Base-by-base conservation (phyloP, 2,888 invertebrate genomes). In the Aethes cnicana region DNA sequence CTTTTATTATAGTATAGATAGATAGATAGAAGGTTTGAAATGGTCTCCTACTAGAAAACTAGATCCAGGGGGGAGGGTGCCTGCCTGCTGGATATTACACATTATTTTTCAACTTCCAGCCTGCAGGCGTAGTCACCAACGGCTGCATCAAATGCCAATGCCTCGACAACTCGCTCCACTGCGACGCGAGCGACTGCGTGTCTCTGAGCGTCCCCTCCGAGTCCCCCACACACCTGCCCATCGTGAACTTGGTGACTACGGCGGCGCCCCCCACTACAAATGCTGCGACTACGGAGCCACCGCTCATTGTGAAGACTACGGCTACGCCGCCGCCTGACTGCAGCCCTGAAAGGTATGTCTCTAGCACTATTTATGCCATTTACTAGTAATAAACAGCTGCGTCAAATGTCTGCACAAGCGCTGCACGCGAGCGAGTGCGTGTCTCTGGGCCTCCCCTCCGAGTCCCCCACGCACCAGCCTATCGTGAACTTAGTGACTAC, bases 61-160 rank as follows among this genome's bases (percentile, higher is more conserved):
- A n/a, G n/a, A n/a, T n/a, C n/a, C n/a, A n/a, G n/a, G n/a, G n/a
- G n/a, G n/a, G n/a, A n/a, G n/a, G n/a, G n/a, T n/a, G n/a, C n/a
- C n/a, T n/a, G n/a, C n/a, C n/a, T n/a, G n/a, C n/a, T n/a, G n/a
- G n/a, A n/a, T n/a, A n/a, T n/a, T n/a, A n/a, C n/a, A n/a, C n/a
- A n/a, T n/a, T n/a, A n/a, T n/a, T n/a, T n/a, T n/a, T n/a, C n/a
- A n/a, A n/a, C n/a, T n/a, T n/a, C n/a, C 12, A 95, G 92, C 96
- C 97, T 0, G 94, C 95, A 11, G 92, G 92, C 43, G 90, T 93
- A 0, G 74, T 91, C 2, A 64, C 78, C 8, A 92, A 92, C 1
- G 92, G 92, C 0, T 95, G 95, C 67, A 91, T 92, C 64, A 89
- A 92, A 8, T 97, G 97, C 67, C 96, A 96, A 63, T 97, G 97